A percentile compares a stretch with the other conserved stretches of the same genome.
Conservation (phyloP, 1,140 invertebrate genomes). For the Scaptomyza montana region DNA sequence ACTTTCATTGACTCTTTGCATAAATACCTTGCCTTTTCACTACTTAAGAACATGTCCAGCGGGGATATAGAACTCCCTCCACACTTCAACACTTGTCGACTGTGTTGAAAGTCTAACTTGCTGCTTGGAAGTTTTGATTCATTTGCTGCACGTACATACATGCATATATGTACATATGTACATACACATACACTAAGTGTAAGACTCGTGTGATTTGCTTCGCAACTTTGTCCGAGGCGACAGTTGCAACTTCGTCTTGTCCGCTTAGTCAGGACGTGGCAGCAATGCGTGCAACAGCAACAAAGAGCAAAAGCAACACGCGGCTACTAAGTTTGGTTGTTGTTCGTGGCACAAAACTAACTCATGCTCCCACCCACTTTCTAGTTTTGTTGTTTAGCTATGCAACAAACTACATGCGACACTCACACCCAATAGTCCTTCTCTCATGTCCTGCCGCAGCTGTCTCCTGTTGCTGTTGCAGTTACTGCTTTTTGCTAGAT, state of each 20-base stretch:
- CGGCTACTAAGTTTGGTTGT: slow-evolving; percentile 43
- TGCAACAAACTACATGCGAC: slow-evolving; percentile 53
- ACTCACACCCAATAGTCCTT: slow-evolving; percentile 16
- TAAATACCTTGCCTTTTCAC: slow-evolving; percentile 1
- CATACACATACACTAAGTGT: no score
- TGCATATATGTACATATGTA: neutral
- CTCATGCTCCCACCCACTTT: slow-evolving; percentile 5
- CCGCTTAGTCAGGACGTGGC: slow-evolving; percentile 14
- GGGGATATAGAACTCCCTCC: slow-evolving; percentile 7
- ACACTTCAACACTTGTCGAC: slow-evolving; percentile 47
- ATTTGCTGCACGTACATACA: slow-evolving; percentile 46
- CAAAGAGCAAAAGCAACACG: slow-evolving; percentile 19
- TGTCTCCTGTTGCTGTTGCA: slow-evolving; percentile 20
- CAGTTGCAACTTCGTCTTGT: slow-evolving; percentile 28
- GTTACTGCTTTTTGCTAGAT: slow-evolving; percentile 60
- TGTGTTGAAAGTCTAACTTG: neutral
- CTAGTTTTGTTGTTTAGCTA: slow-evolving; percentile 34
- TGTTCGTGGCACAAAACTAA: neutral
- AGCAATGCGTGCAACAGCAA: slow-evolving; percentile 20
- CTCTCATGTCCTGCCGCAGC: slow-evolving; percentile 51
- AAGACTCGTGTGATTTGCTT: no score
- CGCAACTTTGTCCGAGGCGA: no score
- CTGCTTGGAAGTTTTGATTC: slow-evolving; percentile 46
- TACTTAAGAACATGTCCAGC: neutral
- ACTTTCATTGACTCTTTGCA: neutral